Evolutionary conservation across 1,140 invertebrate species (phyloP).

Genomic region (Bombyx mandarina): DNA sequence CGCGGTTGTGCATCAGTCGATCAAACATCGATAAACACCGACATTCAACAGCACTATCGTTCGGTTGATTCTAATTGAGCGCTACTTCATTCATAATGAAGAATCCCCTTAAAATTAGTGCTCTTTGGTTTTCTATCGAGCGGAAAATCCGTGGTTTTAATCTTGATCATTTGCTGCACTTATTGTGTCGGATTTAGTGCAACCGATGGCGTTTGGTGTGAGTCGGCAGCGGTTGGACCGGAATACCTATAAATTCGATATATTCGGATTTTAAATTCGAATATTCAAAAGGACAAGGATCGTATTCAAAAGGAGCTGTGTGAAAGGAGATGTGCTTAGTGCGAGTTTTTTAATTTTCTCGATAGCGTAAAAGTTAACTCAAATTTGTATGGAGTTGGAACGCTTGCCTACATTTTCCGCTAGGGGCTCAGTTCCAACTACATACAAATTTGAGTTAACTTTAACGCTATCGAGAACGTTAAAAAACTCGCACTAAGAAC

Average conservation of each 20-base stretch:
- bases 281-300: no score
- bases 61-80: not conserved
- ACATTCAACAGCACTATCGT: no score
- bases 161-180: slow-evolving; percentile 58
- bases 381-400: no score
- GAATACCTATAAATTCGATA: not conserved
- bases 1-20: no score
- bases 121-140: slow-evolving; percentile 34
- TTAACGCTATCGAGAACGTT: no score
- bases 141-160: slow-evolving; percentile 46
- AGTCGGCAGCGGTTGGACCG: slow-evolving; percentile 11
- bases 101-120: slow-evolving; percentile 1
- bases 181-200: slow-evolving; percentile 32
- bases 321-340: not conserved
- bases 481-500: no score
- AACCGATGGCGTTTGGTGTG: slow-evolving; percentile 16
- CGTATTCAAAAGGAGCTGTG: not conserved
- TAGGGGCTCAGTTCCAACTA: no score
- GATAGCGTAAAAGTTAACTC: no score
- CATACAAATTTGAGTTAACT: no score
- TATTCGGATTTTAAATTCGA: not conserved
- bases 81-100: not conserved
- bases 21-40: no score
- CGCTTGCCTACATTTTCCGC: no score
- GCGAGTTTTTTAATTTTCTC: no score